Evolutionary conservation across 2,113 vertebrate genomes (phyloP).

Genomic region (Craseonycteris thonglongyai): DNA sequence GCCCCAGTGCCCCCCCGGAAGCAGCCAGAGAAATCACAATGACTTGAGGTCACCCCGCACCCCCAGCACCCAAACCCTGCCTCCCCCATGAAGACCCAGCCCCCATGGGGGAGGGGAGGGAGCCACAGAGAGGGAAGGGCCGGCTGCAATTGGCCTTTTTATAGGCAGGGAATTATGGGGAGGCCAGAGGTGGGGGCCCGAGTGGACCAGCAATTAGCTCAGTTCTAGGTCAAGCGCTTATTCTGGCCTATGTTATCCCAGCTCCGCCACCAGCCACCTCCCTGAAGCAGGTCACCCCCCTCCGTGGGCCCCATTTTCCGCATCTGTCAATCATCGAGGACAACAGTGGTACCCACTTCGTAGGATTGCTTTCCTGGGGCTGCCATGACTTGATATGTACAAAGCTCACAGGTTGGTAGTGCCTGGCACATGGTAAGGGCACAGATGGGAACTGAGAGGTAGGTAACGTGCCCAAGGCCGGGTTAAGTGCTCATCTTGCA

Average conservation of each 20-base stretch:
- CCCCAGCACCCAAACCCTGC: neutral
- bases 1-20: fast-evolving
- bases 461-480: neutral
- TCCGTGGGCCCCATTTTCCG: neutral
- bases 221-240: neutral
- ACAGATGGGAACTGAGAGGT: neutral
- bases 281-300: neutral
- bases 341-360: neutral
- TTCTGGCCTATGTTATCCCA: neutral
- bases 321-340: neutral
- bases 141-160: slow-evolving; percentile 43
- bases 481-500: too few relatives aligned
- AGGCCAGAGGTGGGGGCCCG: neutral
- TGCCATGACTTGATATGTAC: neutral
- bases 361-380: neutral
- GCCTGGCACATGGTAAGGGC: neutral
- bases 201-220: neutral
- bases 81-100: neutral
- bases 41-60: neutral
- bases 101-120: neutral
- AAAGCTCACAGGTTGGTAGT: neutral
- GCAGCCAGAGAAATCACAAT: neutral
- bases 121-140: neutral
- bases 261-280: neutral
- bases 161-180: neutral